Evolutionary conservation across 2,797 vertebrate species (phyloP).

Genomic region (Cyclura pinguis): DNA sequence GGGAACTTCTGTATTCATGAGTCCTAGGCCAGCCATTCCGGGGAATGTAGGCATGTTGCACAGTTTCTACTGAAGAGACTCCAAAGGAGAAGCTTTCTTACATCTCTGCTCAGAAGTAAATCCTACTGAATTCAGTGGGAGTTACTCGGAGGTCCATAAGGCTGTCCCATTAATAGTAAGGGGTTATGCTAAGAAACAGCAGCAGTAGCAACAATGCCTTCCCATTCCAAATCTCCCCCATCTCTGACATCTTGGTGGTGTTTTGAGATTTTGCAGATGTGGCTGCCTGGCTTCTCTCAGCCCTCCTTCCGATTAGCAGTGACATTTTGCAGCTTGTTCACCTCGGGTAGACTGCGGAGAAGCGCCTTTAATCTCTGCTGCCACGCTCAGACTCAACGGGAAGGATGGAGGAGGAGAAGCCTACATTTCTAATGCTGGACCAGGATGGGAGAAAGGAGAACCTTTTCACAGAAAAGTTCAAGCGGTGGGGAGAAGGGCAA

Average conservation of each 20-base stretch:
- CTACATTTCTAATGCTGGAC: background rate
- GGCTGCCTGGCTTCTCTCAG: background rate
- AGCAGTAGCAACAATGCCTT: background rate
- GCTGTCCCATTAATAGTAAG: too few species aligned
- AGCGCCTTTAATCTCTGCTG: background rate
- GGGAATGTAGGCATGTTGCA: too few species aligned
- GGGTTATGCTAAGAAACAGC: background rate
- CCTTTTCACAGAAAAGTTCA: background rate
- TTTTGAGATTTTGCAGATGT: slow-evolving; percentile 6
- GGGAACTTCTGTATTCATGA: too few species aligned
- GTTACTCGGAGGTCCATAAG: too few species aligned
- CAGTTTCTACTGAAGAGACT: background rate
- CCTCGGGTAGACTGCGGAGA: background rate
- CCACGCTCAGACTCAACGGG: background rate
- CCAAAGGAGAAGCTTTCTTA: background rate
- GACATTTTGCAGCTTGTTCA: slow-evolving; percentile 19
- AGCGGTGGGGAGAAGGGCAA: background rate
- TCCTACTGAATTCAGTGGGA: background rate
- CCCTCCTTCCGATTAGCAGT: background rate
- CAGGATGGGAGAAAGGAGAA: background rate
- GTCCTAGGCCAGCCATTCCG: too few species aligned
- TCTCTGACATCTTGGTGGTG: background rate
- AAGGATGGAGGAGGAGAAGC: background rate
- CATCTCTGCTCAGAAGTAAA: too few species aligned
- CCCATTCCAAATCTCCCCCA: too few species aligned